phyloP scores from a whole-genome alignment of 2,888 invertebrate genomes.

The Alviniconcha strummeri region DNA sequence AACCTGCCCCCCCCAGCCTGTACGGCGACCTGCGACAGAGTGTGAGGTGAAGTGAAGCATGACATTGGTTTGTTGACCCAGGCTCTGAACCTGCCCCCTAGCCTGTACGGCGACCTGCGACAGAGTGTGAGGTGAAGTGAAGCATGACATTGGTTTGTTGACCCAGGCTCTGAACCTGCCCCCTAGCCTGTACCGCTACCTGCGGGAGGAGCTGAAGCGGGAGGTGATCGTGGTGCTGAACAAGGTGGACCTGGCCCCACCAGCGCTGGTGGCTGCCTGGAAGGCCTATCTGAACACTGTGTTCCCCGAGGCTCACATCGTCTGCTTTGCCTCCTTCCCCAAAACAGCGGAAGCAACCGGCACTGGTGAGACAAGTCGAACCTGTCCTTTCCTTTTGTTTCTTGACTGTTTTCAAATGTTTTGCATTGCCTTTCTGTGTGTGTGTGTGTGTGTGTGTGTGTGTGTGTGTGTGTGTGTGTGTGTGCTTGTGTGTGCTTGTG shows the following conservation, averaged over 20 bases:
- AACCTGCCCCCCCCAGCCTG: too few species aligned
- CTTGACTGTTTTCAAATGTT: too few species aligned
- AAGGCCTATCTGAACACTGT: conserved; percentile 83
- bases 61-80: too few species aligned
- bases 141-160: conserved; percentile 84
- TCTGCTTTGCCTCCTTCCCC: conserved; percentile 90
- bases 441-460: too few species aligned
- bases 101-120: conserved; percentile 83
- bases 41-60: too few species aligned
- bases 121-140: conserved; percentile 79
- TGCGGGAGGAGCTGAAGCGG: conserved; percentile 85
- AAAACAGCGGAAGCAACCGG: conserved; percentile 36
- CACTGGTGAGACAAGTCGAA: not conserved
- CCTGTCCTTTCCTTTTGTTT: too few species aligned
- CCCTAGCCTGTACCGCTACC: conserved; percentile 88
- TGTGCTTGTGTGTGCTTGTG: too few species aligned
- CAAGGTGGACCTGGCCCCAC: conserved; percentile 92
- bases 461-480: too few species aligned
- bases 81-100: too few species aligned
- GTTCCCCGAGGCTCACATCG: conserved; percentile 84
- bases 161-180: conserved; percentile 83
- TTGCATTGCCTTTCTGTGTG: too few species aligned
- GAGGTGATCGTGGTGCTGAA: conserved; percentile 91
- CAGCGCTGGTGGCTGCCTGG: conserved; percentile 90
- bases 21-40: too few species aligned